Percentiles rank a stretch among this genome's conserved stretches.
Evolutionary conservation across 2,888 invertebrate species (phyloP).

Genomic region (Luffia ferchaultella): DNA sequence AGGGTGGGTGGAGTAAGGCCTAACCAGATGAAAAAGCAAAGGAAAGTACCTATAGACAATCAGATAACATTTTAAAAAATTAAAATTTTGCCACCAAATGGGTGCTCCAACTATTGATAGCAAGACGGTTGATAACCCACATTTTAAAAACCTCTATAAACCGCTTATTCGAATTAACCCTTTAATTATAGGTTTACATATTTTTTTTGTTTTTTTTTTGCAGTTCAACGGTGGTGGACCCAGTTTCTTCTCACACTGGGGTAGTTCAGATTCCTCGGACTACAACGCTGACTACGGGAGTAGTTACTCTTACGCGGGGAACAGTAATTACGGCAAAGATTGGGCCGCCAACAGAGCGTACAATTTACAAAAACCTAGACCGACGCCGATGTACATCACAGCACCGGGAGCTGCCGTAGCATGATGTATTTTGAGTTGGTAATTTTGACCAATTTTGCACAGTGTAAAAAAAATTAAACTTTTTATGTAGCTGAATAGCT

Average conservation of each 20-base stretch:
- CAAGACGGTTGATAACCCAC: too few species aligned
- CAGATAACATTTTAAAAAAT: too few species aligned
- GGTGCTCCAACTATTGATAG: too few species aligned
- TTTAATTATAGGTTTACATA: too few species aligned
- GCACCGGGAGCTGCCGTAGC: slow-evolving; percentile 36
- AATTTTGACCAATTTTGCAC: slow-evolving; percentile 8
- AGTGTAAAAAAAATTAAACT: slow-evolving; percentile 1
- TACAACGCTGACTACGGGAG: slow-evolving; percentile 47
- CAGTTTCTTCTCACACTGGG: slow-evolving; percentile 45
- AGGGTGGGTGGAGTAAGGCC: too few species aligned
- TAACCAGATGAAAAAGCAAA: too few species aligned
- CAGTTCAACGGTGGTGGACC: slow-evolving; percentile 39
- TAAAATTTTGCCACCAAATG: too few species aligned
- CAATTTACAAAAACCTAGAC: slow-evolving; percentile 36
- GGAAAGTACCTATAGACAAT: too few species aligned
- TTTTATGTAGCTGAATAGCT: background rate
- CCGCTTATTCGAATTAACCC: too few species aligned
- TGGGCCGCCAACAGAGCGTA: slow-evolving; percentile 59
- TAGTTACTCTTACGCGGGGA: slow-evolving; percentile 41
- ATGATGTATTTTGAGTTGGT: slow-evolving; percentile 6
- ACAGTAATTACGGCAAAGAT: slow-evolving; percentile 45
- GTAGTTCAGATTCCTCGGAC: slow-evolving; percentile 40
- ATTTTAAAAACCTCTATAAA: too few species aligned
- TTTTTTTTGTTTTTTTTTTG: too few species aligned
- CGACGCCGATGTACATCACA: slow-evolving; percentile 45